Percentiles rank a stretch among this genome's conserved stretches.
phyloP scores from a whole-genome alignment of 2,797 vertebrate genomes.

The Todus mexicanus region DNA sequence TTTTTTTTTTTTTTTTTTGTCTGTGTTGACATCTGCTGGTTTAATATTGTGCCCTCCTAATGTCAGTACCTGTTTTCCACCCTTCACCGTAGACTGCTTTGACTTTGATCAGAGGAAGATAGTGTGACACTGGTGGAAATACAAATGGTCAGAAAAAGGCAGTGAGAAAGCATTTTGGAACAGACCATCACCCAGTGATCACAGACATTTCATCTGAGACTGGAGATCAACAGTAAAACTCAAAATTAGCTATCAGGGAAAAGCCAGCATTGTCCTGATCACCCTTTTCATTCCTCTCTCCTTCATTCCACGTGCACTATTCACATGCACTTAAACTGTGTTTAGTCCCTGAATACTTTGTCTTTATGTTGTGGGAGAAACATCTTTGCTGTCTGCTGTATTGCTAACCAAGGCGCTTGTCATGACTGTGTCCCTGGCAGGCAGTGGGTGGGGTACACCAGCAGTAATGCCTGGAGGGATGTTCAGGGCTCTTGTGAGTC shows the following conservation, averaged over 20 bases:
- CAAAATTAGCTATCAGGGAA: background rate
- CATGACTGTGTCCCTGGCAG: background rate
- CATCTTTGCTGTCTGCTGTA: background rate
- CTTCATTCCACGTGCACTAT: rapidly evolving
- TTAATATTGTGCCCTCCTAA: too few species aligned
- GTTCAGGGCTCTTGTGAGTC: background rate
- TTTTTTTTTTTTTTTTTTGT: too few species aligned
- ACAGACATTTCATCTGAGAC: too few species aligned
- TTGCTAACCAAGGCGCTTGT: background rate
- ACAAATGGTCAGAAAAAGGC: background rate
- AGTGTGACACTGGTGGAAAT: background rate
- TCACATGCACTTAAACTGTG: background rate
- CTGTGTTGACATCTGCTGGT: too few species aligned
- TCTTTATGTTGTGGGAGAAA: background rate
- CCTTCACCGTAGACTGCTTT: background rate
- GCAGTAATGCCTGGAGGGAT: background rate
- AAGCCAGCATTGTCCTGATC: background rate
- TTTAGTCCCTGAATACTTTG: background rate
- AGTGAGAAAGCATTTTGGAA: too few species aligned
- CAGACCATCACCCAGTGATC: too few species aligned
- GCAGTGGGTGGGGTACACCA: too few species aligned
- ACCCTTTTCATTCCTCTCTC: background rate
- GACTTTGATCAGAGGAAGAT: background rate
- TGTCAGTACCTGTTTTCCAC: background rate
- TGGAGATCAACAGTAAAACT: too few species aligned